These are phyloP conservation scores for Lycophotia porphyrea DNA, from an alignment of 2,888 invertebrate species.

Conservation along the genomic window DNA sequence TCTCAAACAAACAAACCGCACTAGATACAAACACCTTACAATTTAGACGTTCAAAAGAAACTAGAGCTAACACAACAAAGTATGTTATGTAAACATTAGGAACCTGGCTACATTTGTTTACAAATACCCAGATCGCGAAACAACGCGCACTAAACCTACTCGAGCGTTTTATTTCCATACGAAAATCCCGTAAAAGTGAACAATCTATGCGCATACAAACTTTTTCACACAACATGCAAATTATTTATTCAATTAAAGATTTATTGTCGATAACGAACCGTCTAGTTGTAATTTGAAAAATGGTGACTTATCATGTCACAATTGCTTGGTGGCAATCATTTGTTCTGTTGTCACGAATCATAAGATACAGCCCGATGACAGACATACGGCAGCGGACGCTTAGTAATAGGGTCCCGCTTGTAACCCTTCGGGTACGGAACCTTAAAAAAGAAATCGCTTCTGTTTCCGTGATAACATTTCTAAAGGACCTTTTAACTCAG, in stretches of 20 bases:
- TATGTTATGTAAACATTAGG: slow-evolving; percentile 40
- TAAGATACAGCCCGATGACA: no score
- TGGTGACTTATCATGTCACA: slow-evolving; percentile 31
- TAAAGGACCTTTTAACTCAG: not conserved
- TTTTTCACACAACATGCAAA: slow-evolving; percentile 55
- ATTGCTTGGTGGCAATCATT: slow-evolving; percentile 30
- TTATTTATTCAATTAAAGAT: slow-evolving; percentile 52
- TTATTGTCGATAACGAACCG: slow-evolving; percentile 47
- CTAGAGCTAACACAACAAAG: slow-evolving; percentile 17
- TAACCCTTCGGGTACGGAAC: no score
- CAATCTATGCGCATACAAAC: slow-evolving; percentile 24
- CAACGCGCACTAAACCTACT: not conserved
- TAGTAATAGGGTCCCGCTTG: no score
- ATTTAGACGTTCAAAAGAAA: slow-evolving; percentile 9
- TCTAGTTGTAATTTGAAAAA: slow-evolving; percentile 46
- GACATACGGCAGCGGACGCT: no score
- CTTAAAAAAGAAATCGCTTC: not conserved
- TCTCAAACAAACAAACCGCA: slow-evolving; percentile 22
- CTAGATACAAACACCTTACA: slow-evolving; percentile 6
- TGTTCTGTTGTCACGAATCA: no score
- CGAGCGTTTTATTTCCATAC: slow-evolving; percentile 21
- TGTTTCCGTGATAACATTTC: not conserved
- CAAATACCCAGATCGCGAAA: slow-evolving; percentile 25
- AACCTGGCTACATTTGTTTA: slow-evolving; percentile 41
- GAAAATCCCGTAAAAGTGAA: slow-evolving; percentile 37